Conservation (phyloP, 2,888 invertebrate species). For the Phania funesta region DNA sequence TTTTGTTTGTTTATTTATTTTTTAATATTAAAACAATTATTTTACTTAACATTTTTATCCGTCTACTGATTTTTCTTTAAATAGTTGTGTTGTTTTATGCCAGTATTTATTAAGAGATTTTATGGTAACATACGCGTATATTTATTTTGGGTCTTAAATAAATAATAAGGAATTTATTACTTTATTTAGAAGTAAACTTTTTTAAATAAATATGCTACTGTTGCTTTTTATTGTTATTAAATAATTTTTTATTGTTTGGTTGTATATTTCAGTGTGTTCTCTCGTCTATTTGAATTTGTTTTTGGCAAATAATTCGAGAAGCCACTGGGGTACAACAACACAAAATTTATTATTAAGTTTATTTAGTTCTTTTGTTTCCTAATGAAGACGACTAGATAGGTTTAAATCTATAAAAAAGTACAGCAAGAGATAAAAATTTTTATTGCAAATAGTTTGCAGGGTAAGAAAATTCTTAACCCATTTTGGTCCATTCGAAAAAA, state of each 20-base stretch:
- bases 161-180: slow-evolving; percentile 45
- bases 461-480: no score
- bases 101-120: slow-evolving; percentile 52
- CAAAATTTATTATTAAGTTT: not conserved
- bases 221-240: slow-evolving; percentile 36
- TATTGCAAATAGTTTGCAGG: no score
- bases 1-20: slow-evolving; percentile 18
- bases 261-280: not conserved
- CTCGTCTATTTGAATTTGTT: slow-evolving; percentile 11
- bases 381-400: no score
- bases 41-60: not conserved
- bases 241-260: slow-evolving; percentile 1
- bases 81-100: not conserved
- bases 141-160: slow-evolving; percentile 8
- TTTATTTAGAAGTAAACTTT: slow-evolving; percentile 39
- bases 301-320: slow-evolving; percentile 37
- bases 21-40: slow-evolving; percentile 29
- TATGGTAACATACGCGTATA: not conserved
- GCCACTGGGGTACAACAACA: not conserved
- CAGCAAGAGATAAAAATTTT: no score
- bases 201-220: slow-evolving; percentile 63
- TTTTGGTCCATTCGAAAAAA: no score
- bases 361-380: no score
- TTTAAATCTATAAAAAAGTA: no score
- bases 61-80: not conserved